Percentiles rank a stretch among this genome's conserved stretches.
Conservation (phyloP, 2,888 invertebrate genomes). For the Eubasilissa splendida region DNA sequence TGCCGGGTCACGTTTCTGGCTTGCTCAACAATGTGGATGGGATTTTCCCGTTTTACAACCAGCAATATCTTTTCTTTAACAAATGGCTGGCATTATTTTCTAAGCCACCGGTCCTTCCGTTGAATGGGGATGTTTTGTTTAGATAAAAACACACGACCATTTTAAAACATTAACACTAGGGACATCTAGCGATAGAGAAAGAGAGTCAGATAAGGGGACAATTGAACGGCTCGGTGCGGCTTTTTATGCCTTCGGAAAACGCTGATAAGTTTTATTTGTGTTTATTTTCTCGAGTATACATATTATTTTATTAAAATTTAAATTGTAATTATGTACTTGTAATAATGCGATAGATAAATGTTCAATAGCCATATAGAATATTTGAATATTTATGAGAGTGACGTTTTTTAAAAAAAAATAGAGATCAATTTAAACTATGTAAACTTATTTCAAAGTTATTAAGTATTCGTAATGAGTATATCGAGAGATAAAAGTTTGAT, state of each 20-base stretch:
- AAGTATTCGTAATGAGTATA: too few species aligned
- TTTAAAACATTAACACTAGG: constrained; percentile 33
- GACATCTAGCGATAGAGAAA: constrained; percentile 23
- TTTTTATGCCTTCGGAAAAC: constrained; percentile 31
- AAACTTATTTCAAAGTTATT: too few species aligned
- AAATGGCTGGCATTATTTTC: constrained; percentile 43
- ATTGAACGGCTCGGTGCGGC: constrained; percentile 9
- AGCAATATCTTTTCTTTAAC: constrained; percentile 36
- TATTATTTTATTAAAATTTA: too few species aligned
- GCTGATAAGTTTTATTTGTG: constrained; percentile 19
- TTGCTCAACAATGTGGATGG: background rate
- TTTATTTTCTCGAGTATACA: background rate
- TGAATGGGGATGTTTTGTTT: background rate
- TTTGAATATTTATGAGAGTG: too few species aligned
- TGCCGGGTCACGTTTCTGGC: too few species aligned
- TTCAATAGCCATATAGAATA: too few species aligned
- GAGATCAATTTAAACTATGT: too few species aligned
- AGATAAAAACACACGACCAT: constrained; percentile 28
- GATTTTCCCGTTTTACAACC: constrained; percentile 4
- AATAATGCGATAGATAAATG: too few species aligned
- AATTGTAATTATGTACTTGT: too few species aligned
- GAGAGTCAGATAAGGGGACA: constrained; percentile 11
- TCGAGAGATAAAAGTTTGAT: too few species aligned
- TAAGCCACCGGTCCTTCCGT: constrained; percentile 19
- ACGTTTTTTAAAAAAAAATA: too few species aligned